These are phyloP conservation scores for Thelaira solivaga DNA, from an alignment of 2,888 invertebrate genomes.

Conservation along the genomic window DNA sequence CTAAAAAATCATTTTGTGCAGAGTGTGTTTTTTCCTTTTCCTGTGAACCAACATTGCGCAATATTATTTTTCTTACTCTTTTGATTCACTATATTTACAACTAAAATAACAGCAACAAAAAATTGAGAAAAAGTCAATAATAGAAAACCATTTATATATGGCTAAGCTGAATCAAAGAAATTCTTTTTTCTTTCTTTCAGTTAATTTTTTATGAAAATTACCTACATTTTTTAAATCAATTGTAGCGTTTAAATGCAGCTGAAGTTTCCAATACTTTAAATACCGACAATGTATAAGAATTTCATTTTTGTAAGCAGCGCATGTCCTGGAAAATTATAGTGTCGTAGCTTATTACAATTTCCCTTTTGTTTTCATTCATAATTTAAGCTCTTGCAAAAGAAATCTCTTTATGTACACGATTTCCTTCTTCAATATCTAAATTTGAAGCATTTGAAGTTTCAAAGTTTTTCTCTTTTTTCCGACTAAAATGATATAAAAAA, in stretches of 20 bases:
- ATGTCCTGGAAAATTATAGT: conserved; percentile 38
- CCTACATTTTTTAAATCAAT: conserved; percentile 8
- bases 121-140: not conserved
- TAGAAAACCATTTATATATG: conserved; percentile 23
- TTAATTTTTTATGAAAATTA: conserved; percentile 23
- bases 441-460: not conserved
- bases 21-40: no score
- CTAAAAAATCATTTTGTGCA: no score
- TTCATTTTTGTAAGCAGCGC: not conserved
- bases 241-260: not conserved
- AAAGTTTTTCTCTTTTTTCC: not conserved
- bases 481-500: not conserved
- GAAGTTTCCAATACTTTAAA: conserved; percentile 1
- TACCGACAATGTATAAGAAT: conserved; percentile 6
- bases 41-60: conserved; percentile 25
- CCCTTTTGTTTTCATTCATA: conserved; percentile 37
- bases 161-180: conserved; percentile 16
- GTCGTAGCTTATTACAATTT: not conserved
- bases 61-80: conserved; percentile 21
- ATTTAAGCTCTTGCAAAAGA: conserved; percentile 17
- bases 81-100: conserved; percentile 25
- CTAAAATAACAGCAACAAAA: not conserved
- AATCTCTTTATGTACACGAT: conserved; percentile 8
- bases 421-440: not conserved
- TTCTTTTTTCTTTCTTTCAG: conserved; percentile 12